phyloP scores from a whole-genome alignment of 2,888 invertebrate genomes.

The Ceriagrion tenellum region DNA sequence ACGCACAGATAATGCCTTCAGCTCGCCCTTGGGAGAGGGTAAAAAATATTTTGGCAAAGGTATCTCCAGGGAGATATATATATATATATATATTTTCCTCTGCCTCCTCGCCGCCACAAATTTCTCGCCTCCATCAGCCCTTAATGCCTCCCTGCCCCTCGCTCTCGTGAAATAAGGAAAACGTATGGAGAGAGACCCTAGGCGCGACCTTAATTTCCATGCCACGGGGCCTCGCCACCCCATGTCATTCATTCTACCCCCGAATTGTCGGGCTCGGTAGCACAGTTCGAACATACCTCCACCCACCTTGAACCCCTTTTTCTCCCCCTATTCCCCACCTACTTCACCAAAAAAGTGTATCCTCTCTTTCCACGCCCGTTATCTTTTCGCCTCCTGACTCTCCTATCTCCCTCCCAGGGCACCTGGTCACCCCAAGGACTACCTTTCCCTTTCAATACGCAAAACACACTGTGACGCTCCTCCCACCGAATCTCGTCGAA shows the following conservation, averaged over 20 bases:
- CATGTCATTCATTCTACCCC: background rate
- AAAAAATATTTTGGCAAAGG: background rate
- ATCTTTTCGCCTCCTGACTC: background rate
- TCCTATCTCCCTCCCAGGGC: background rate
- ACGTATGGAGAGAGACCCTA: background rate
- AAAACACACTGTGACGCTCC: background rate
- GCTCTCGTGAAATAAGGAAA: background rate
- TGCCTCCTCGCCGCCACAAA: background rate
- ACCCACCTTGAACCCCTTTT: background rate
- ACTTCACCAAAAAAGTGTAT: background rate
- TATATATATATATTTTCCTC: too few species aligned
- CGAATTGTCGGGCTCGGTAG: background rate
- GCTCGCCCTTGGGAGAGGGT: background rate
- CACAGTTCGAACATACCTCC: background rate
- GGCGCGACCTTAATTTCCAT: constrained; percentile 12
- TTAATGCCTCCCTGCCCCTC: background rate
- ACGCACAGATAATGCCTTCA: background rate
- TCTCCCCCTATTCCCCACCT: background rate
- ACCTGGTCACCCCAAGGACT: background rate
- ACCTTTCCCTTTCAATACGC: background rate
- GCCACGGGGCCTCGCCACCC: background rate
- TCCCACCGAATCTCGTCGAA: too few species aligned
- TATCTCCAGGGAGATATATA: background rate
- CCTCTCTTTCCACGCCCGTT: background rate
- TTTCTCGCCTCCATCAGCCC: background rate